Base-by-base conservation (phyloP, 2,113 vertebrate genomes). In the Struthidea cinerea region DNA sequence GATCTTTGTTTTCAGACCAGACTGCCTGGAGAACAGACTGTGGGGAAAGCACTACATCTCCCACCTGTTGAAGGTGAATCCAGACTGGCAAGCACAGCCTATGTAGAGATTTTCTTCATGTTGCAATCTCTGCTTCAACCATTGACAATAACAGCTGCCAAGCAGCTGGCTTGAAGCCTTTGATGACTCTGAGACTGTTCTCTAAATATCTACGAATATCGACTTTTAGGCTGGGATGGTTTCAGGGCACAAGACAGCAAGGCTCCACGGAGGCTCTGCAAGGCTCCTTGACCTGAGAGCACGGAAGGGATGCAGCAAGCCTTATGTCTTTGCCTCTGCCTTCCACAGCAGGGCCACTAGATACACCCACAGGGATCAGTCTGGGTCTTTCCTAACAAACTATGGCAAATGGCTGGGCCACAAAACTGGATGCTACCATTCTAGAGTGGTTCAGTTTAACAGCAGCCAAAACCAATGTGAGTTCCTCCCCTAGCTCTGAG, bases 281-380 rank as follows among this genome's bases (percentile, higher is more conserved):
- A 27, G n/a, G 53, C 6, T 94, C 46, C 22, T 42, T 0, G 1
- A 28, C 3, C 0, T 32, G 18, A 56, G 28, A 22, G 11, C 47
- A 23, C 7, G 35, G n/a, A 19, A 79, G 28, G 28, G 22, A 20
- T 42, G 28, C 37, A 75, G 73, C 28, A 85, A 93, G 16, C 15
- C 14, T 17, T 5, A 8, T 0, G 0, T 61, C 37, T 76, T 55
- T 81, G 15, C 44, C n/a, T 73, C 47, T 89, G 77, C 23, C 50
- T 69, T 83, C 74, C 63, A 46, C 14, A 76, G 33, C 23, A 74
- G 41, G 18, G 78, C 8, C 39, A 56, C 33, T 63, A 22, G 39
- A 21, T 42, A 64, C 6, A 64, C 3, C 13, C 2, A 1, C 30
- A 87, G 52, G 21, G 27, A 39, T 68, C 13, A 10, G 10, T 37